Conservation (phyloP, 2,888 invertebrate genomes). For the Myopa tessellatipennis region DNA sequence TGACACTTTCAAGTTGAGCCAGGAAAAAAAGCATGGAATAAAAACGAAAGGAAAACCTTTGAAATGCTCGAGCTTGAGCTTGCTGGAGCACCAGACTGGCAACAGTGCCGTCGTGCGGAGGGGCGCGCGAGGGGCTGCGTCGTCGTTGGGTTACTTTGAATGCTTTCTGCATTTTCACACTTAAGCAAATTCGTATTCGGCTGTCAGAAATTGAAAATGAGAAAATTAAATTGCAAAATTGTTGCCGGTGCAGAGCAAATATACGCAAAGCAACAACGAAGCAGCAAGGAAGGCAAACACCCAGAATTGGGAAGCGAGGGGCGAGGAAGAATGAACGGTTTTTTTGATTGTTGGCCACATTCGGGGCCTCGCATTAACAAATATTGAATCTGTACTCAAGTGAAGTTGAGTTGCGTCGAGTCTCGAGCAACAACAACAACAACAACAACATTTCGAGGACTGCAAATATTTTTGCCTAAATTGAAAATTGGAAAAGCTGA, state of each 20-base stretch:
- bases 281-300: not conserved
- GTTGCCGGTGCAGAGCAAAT: slow-evolving; percentile 19
- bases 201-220: slow-evolving; percentile 37
- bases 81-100: not conserved
- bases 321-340: not conserved
- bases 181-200: slow-evolving; percentile 45
- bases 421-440: not conserved
- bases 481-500: slow-evolving; percentile 6
- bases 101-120: not conserved
- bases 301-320: not conserved
- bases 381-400: slow-evolving; percentile 36
- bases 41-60: not conserved
- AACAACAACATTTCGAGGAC: not conserved
- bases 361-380: slow-evolving; percentile 31
- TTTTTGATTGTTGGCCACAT: slow-evolving; percentile 26
- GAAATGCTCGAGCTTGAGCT: not conserved
- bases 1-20: slow-evolving; percentile 38
- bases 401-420: not conserved
- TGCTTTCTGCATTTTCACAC: slow-evolving; percentile 46
- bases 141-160: no score
- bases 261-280: not conserved
- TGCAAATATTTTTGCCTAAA: slow-evolving; percentile 23
- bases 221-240: slow-evolving; percentile 36
- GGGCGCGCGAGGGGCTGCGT: slow-evolving; percentile 27
- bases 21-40: not conserved